A percentile compares a stretch with the other conserved stretches of the same genome.
Conservation (phyloP, 2,113 vertebrate genomes). For the Spea multiplicata region DNA sequence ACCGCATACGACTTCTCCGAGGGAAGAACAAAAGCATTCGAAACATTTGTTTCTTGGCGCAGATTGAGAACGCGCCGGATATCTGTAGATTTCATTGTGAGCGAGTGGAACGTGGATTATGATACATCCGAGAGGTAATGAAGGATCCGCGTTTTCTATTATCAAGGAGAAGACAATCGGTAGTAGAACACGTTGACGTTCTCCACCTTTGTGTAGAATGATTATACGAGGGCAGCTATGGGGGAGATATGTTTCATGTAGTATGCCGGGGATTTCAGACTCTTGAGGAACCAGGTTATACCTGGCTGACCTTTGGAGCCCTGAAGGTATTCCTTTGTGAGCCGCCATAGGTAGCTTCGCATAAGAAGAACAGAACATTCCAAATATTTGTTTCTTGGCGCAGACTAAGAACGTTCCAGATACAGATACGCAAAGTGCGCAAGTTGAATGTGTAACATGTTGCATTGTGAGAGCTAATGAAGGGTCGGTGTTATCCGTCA, state of each 20-base stretch:
- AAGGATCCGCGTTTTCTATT: not conserved
- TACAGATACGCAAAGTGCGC: not conserved
- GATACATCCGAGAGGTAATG: not conserved
- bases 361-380: no score
- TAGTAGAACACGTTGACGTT: not conserved
- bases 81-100: not conserved
- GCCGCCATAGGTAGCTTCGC: no score
- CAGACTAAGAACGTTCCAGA: not conserved
- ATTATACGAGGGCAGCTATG: slow-evolving; percentile 4
- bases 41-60: not conserved
- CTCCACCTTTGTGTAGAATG: not conserved
- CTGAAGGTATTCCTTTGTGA: no score
- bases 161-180: slow-evolving; percentile 26
- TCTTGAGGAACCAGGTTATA: no score
- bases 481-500: not conserved
- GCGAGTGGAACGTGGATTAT: no score
- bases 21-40: no score
- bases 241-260: not conserved
- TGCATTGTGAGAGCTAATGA: not conserved
- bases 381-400: not conserved
- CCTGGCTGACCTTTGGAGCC: no score
- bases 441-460: not conserved
- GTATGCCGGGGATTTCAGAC: not conserved
- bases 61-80: not conserved
- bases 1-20: not conserved